Evolutionary conservation across 2,888 invertebrate species (phyloP).

Genomic region (Acanthopleura granulata): DNA sequence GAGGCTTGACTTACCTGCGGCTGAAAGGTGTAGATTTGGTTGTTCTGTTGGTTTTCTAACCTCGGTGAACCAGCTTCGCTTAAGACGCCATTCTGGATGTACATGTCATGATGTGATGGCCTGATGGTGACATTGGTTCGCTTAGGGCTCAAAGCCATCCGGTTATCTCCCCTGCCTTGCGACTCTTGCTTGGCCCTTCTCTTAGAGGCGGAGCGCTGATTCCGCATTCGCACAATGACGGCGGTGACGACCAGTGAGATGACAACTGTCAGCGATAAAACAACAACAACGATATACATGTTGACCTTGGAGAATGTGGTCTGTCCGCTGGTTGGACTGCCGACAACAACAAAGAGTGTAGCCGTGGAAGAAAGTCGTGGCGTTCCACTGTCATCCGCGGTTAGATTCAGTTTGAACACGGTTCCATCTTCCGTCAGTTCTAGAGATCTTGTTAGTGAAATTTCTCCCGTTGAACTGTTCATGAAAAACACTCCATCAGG

Average conservation of each 20-base stretch:
- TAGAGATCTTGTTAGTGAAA: neutral
- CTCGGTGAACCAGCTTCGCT: no score
- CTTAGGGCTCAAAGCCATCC: neutral
- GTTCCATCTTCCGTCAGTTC: neutral
- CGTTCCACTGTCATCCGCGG: neutral
- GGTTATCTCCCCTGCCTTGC: neutral
- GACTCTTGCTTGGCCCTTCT: neutral
- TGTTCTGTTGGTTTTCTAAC: no score
- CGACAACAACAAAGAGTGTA: neutral
- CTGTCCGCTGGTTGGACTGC: neutral
- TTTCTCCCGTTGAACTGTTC: conserved; percentile 11
- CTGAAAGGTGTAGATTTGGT: no score
- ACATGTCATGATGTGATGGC: no score
- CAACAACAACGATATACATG: neutral
- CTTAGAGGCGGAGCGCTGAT: neutral
- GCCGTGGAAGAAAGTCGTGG: neutral
- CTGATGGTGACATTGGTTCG: neutral
- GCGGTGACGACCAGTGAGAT: neutral
- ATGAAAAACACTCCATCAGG: neutral
- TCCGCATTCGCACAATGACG: neutral
- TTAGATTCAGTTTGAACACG: neutral
- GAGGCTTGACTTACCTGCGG: no score
- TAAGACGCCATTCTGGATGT: no score
- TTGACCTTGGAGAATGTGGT: neutral
- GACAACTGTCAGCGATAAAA: neutral